phyloP scores from a whole-genome alignment of 1,140 invertebrate species.

The Papilio glaucus region DNA sequence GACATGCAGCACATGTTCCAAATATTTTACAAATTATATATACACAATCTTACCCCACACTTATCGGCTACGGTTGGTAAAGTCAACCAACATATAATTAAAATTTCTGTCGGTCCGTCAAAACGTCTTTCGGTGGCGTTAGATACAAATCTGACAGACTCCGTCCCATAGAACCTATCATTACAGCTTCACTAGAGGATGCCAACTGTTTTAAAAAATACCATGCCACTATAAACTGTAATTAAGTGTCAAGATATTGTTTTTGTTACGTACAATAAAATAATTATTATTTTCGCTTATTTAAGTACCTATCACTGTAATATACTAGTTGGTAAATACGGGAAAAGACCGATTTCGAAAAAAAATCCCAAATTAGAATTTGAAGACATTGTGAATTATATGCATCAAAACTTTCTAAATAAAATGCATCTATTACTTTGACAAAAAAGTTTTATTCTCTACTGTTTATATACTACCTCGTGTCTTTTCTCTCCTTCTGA shows the following conservation, averaged over 20 bases:
- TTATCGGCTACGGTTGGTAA: constrained; percentile 48
- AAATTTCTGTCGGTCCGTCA: constrained; percentile 70
- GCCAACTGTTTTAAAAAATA: constrained; percentile 40
- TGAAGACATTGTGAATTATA: too few species aligned
- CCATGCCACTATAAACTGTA: constrained; percentile 39
- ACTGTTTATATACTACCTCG: too few species aligned
- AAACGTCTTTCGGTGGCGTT: constrained; percentile 72
- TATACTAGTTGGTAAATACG: background rate
- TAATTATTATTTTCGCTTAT: background rate
- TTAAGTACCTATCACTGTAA: background rate
- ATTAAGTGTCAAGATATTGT: constrained; percentile 57
- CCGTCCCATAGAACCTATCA: constrained; percentile 59
- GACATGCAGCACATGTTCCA: background rate
- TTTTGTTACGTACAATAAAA: constrained; percentile 49
- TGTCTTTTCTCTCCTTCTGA: too few species aligned
- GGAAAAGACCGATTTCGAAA: background rate
- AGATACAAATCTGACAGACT: constrained; percentile 58
- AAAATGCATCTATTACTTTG: too few species aligned
- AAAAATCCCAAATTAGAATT: background rate
- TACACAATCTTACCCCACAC: constrained; percentile 39
- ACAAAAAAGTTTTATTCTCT: too few species aligned
- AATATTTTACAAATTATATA: constrained; percentile 31
- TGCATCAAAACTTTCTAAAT: too few species aligned
- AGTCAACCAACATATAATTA: constrained; percentile 63
- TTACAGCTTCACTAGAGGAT: constrained; percentile 52